phyloP scores from a whole-genome alignment of 2,113 vertebrate species.

The Larimichthys crocea region DNA sequence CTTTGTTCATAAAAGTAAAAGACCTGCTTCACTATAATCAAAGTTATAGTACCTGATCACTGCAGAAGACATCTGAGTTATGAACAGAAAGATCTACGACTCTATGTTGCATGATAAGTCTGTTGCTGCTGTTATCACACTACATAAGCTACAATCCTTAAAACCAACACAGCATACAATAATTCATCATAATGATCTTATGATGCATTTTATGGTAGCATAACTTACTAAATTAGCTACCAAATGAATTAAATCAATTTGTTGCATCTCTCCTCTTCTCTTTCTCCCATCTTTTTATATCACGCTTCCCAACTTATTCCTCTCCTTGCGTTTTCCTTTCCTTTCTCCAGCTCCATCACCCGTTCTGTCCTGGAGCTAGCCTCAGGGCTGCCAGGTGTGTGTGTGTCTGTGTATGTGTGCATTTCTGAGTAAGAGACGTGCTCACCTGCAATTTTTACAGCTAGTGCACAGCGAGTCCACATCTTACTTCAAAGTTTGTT shows the following conservation, averaged over 20 bases:
- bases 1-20: slow-evolving; percentile 12
- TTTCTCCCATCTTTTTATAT: slow-evolving; percentile 24
- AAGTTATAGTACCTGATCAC: slow-evolving; percentile 2
- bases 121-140: not conserved
- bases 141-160: not conserved
- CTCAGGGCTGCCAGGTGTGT: slow-evolving; percentile 68
- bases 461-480: slow-evolving; percentile 6
- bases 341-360: slow-evolving; percentile 56
- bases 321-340: slow-evolving; percentile 34
- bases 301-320: slow-evolving; percentile 26
- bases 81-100: too few relatives aligned
- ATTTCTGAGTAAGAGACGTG: slow-evolving; percentile 26
- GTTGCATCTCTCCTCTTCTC: not conserved
- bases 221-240: not conserved
- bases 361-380: slow-evolving; percentile 72
- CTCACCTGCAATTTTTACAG: slow-evolving; percentile 42
- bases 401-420: slow-evolving; percentile 22
- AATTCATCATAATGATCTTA: not conserved
- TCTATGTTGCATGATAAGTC: too few relatives aligned
- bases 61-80: not conserved
- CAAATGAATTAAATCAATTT: slow-evolving; percentile 6
- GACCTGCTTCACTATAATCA: not conserved
- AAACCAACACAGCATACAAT: not conserved
- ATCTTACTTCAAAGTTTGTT: slow-evolving; percentile 27
- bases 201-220: not conserved